Conservation (phyloP, 2,113 vertebrate species). For the Chrysochloris asiatica region DNA sequence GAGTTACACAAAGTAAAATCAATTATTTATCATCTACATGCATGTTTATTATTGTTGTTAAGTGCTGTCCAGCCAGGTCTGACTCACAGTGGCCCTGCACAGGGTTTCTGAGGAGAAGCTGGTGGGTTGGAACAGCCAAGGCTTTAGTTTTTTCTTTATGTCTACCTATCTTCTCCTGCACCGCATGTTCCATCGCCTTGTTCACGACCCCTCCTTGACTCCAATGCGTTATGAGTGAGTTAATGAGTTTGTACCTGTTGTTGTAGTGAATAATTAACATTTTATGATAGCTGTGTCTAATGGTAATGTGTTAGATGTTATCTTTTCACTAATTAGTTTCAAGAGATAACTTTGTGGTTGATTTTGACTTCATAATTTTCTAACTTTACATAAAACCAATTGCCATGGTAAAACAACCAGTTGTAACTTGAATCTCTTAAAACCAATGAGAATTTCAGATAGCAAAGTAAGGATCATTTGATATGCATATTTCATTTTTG, state of each 20-base stretch:
- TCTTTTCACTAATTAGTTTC: constrained; percentile 20
- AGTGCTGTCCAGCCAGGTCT: too few relatives aligned
- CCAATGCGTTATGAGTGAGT: background rate
- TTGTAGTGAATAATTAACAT: background rate
- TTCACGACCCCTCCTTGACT: background rate
- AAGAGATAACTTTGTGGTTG: background rate
- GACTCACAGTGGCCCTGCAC: too few relatives aligned
- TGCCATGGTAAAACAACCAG: background rate
- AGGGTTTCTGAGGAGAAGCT: too few relatives aligned
- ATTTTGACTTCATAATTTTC: background rate
- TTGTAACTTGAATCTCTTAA: constrained; percentile 7
- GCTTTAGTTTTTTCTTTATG: background rate
- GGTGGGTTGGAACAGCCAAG: too few relatives aligned
- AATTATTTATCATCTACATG: background rate
- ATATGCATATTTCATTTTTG: background rate
- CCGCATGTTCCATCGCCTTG: background rate
- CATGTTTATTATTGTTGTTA: too few relatives aligned
- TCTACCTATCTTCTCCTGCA: background rate
- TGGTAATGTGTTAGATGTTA: background rate
- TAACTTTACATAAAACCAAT: background rate
- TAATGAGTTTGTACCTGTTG: background rate
- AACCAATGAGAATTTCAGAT: background rate
- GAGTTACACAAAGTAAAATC: constrained; percentile 14
- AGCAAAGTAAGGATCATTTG: background rate
- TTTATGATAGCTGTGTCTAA: constrained; percentile 36